A percentile compares a stretch with the other conserved stretches of the same genome.
phyloP scores from a whole-genome alignment of 2,797 vertebrate genomes.

The Yasuhikotakia modesta region DNA sequence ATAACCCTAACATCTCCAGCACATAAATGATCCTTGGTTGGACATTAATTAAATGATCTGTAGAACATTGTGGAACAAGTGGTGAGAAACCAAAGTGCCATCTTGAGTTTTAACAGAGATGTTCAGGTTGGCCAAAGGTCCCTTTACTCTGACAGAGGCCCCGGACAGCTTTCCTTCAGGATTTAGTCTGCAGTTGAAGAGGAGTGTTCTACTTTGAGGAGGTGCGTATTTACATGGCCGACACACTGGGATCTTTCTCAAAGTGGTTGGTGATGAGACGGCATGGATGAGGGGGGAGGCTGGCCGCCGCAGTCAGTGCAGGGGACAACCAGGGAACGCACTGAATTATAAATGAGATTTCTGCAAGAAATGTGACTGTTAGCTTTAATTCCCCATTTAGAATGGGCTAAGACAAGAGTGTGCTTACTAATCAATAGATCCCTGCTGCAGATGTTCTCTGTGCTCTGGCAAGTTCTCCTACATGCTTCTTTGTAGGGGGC shows the following conservation, averaged over 20 bases:
- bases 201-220: conserved; percentile 59
- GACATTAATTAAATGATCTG: conserved; percentile 78
- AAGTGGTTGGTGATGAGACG: conserved; percentile 61
- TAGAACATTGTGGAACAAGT: conserved; percentile 61
- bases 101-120: conserved; percentile 5
- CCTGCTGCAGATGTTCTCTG: conserved; percentile 8
- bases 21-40: conserved; percentile 68
- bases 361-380: conserved; percentile 75
- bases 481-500: conserved; percentile 13
- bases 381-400: conserved; percentile 78
- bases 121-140: conserved; percentile 22
- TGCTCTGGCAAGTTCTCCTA: background rate
- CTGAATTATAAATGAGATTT: conserved; percentile 76
- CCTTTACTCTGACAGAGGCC: background rate
- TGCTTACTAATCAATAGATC: conserved; percentile 70
- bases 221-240: conserved; percentile 63
- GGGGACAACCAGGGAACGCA: conserved; percentile 54
- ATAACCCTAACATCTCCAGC: no score
- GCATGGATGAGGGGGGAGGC: conserved; percentile 38
- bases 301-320: conserved; percentile 39
- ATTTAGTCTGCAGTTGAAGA: conserved; percentile 28
- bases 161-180: conserved; percentile 31
- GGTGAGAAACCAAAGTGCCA: background rate
- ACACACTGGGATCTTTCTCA: conserved; percentile 63
- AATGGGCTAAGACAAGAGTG: conserved; percentile 65